Conservation (phyloP, 2,113 vertebrate species). For the Pseudorasbora parva region DNA sequence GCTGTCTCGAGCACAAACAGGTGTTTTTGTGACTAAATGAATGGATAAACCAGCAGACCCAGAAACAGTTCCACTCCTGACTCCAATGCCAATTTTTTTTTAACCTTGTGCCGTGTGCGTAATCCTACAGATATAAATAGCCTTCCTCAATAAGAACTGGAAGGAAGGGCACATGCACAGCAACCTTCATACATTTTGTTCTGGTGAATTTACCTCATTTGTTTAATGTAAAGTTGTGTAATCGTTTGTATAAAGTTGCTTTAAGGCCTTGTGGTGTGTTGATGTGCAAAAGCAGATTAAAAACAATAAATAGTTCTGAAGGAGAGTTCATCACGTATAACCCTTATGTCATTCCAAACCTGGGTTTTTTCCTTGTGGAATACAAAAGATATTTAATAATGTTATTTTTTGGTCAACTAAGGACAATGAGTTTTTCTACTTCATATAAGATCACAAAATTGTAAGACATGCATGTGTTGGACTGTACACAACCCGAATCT, state of each 20-base stretch:
- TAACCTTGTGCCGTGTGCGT: slow-evolving; percentile 8
- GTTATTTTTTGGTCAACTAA: too few species aligned
- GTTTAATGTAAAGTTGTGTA: not conserved
- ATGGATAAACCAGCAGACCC: slow-evolving; percentile 35
- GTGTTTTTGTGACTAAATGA: slow-evolving; percentile 36
- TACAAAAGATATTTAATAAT: too few species aligned
- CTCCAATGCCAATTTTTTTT: slow-evolving; percentile 8
- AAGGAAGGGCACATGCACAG: not conserved
- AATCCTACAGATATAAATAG: slow-evolving; percentile 31
- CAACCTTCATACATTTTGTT: not conserved
- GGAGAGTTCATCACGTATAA: not conserved
- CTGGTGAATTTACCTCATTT: not conserved
- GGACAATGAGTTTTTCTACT: not conserved
- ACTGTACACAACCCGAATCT: not conserved
- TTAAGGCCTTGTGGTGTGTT: slow-evolving; percentile 1
- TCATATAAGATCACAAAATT: too few species aligned
- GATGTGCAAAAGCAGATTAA: not conserved
- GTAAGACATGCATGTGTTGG: not conserved
- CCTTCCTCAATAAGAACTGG: slow-evolving; percentile 19
- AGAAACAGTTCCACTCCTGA: slow-evolving; percentile 20
- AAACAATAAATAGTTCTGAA: not conserved
- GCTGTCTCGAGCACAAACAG: slow-evolving; percentile 30
- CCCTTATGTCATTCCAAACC: not conserved
- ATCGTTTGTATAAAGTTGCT: not conserved
- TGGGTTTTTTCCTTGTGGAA: not conserved